phyloP scores from a whole-genome alignment of 2,888 invertebrate species.

The Lepas anatifera region DNA sequence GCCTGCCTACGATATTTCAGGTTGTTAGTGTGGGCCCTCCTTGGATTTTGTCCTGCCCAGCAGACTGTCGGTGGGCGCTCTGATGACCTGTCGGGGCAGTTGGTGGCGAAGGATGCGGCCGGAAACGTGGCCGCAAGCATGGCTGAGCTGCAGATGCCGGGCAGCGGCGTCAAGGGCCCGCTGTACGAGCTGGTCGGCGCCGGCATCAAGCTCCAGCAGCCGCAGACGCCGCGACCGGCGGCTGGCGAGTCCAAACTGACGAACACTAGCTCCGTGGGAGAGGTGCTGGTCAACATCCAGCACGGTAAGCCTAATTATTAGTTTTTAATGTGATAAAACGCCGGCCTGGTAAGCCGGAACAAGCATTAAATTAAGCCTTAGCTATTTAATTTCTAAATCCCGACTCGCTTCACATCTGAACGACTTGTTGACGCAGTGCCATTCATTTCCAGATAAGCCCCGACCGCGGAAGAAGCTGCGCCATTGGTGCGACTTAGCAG shows the following conservation, averaged over 20 bases:
- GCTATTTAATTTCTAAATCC: too few species aligned
- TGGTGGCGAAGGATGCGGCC: neutral
- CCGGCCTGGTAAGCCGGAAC: too few species aligned
- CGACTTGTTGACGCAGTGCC: neutral
- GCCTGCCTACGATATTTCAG: too few species aligned
- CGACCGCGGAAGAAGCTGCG: neutral
- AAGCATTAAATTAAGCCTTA: too few species aligned
- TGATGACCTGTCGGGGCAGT: neutral
- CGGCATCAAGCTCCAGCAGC: neutral
- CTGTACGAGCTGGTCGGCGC: neutral
- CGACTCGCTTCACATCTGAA: neutral
- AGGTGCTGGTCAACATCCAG: neutral
- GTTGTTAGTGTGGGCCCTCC: too few species aligned
- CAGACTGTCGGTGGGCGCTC: neutral
- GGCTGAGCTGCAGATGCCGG: conserved; percentile 19
- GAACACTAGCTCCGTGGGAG: neutral
- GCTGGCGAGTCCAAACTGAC: neutral
- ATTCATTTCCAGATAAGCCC: neutral
- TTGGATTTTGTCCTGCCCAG: too few species aligned
- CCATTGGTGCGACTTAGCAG: neutral
- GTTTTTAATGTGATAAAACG: too few species aligned
- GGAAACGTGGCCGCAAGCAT: neutral
- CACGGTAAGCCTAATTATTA: too few species aligned
- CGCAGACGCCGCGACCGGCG: neutral
- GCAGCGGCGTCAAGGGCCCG: conserved; percentile 9